These are phyloP conservation scores for Drosophila kepulauana DNA, from an alignment of 1,140 invertebrate genomes.

Conservation along the genomic window DNA sequence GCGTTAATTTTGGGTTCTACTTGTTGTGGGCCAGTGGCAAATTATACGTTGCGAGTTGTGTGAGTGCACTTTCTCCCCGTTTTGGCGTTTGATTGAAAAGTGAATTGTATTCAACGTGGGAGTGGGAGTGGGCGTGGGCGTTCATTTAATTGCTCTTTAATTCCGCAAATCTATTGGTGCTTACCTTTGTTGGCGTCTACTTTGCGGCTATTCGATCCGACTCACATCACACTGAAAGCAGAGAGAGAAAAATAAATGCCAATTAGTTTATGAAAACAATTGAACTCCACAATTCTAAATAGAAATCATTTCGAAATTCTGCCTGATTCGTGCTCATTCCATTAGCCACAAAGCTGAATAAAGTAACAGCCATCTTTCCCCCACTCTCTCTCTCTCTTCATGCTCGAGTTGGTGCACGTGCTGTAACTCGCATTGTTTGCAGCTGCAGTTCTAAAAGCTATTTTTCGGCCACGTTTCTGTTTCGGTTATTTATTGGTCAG, in stretches of 20 bases:
- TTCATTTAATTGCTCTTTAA: slow-evolving; percentile 59
- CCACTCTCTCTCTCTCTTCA: background rate
- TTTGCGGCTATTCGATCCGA: slow-evolving; percentile 50
- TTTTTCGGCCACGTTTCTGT: slow-evolving; percentile 10
- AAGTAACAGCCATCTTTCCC: background rate
- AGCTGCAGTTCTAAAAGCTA: slow-evolving; percentile 21
- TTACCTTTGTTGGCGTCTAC: slow-evolving; percentile 65
- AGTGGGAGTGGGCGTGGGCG: slow-evolving; percentile 28
- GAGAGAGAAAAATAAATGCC: slow-evolving; percentile 35
- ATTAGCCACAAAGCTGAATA: slow-evolving; percentile 8
- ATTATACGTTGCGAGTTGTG: slow-evolving; percentile 61
- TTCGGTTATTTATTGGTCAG: slow-evolving; percentile 31
- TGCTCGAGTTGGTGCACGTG: slow-evolving; percentile 14
- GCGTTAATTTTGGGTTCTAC: slow-evolving; percentile 78
- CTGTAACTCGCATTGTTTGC: slow-evolving; percentile 15
- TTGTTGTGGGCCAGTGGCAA: slow-evolving; percentile 51
- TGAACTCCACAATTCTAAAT: background rate
- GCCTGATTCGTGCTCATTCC: slow-evolving; percentile 1
- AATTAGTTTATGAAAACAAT: slow-evolving; percentile 60
- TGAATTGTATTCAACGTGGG: slow-evolving; percentile 54
- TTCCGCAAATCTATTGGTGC: slow-evolving; percentile 68
- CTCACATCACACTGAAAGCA: slow-evolving; percentile 64
- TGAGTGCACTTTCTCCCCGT: slow-evolving; percentile 70
- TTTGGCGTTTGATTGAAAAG: slow-evolving; percentile 30
- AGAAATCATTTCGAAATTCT: background rate